Conservation (phyloP, 2,113 vertebrate genomes). For the Ophiodon elongatus region DNA sequence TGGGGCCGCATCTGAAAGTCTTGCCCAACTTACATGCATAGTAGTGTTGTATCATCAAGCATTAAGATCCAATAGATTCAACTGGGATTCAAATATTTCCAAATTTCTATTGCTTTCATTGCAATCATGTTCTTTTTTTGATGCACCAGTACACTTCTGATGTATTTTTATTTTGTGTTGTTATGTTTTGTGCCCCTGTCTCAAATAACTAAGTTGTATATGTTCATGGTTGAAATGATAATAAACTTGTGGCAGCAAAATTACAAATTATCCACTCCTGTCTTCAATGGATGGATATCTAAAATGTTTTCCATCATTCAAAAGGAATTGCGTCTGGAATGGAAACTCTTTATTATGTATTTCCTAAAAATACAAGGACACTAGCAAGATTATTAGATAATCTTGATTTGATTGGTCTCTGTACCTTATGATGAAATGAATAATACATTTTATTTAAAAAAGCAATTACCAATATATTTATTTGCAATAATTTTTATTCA, state of each 20-base stretch:
- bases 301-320: background rate
- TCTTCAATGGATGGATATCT: background rate
- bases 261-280: too few species aligned
- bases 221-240: background rate
- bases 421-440: background rate
- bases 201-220: background rate
- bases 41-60: background rate
- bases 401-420: background rate
- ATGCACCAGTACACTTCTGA: too few species aligned
- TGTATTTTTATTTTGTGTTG: too few species aligned
- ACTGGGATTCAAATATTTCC: background rate
- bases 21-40: background rate
- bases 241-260: background rate
- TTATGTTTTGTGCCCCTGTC: background rate
- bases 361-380: background rate
- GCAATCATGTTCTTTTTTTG: background rate
- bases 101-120: background rate
- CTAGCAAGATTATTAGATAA: background rate
- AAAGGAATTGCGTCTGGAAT: background rate
- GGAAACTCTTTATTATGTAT: background rate
- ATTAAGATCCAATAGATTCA: background rate
- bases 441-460: background rate
- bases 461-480: background rate
- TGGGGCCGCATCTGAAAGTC: background rate
- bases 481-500: slow-evolving; percentile 12